A percentile compares a stretch with the other conserved stretches of the same genome.
Conservation (phyloP, 2,888 invertebrate genomes). For the Bellardia pandia region DNA sequence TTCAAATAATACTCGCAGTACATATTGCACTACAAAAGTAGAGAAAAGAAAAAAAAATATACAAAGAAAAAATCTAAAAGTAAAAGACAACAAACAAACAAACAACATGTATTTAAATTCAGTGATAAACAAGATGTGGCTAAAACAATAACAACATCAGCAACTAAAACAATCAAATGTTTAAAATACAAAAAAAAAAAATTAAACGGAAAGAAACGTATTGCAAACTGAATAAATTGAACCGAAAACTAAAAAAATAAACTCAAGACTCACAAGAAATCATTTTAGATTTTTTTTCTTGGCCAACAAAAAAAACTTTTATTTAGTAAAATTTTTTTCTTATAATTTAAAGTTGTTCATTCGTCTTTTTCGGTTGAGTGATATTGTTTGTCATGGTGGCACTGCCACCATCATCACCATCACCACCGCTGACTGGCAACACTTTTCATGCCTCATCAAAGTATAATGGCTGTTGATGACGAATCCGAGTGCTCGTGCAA, state of each 20-base stretch:
- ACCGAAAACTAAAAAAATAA: constrained; percentile 30
- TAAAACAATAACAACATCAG: constrained; percentile 9
- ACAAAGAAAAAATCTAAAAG: background rate
- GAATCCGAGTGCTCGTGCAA: constrained; percentile 37
- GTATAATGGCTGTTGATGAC: constrained; percentile 55
- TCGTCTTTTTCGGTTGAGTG: constrained; percentile 65
- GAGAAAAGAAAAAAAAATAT: background rate
- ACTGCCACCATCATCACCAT: constrained; percentile 28
- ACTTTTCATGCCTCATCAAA: constrained; percentile 72
- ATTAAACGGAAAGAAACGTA: constrained; percentile 59
- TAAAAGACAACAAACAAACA: constrained; percentile 27
- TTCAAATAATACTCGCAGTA: constrained; percentile 9
- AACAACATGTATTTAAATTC: constrained; percentile 68
- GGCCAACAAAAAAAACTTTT: constrained; percentile 20
- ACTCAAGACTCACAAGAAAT: constrained; percentile 4
- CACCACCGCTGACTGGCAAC: constrained; percentile 52
- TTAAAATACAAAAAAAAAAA: constrained; percentile 32
- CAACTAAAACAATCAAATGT: background rate
- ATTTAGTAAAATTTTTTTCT: constrained; percentile 19
- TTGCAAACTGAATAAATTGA: constrained; percentile 58
- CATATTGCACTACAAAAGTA: constrained; percentile 1
- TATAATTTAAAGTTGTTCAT: constrained; percentile 48
- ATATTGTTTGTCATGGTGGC: constrained; percentile 57
- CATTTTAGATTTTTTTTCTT: constrained; percentile 43
- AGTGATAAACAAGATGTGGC: constrained; percentile 67